Evolutionary conservation across 1,140 invertebrate species (phyloP).

Genomic region (Zaprionus vittiger): DNA sequence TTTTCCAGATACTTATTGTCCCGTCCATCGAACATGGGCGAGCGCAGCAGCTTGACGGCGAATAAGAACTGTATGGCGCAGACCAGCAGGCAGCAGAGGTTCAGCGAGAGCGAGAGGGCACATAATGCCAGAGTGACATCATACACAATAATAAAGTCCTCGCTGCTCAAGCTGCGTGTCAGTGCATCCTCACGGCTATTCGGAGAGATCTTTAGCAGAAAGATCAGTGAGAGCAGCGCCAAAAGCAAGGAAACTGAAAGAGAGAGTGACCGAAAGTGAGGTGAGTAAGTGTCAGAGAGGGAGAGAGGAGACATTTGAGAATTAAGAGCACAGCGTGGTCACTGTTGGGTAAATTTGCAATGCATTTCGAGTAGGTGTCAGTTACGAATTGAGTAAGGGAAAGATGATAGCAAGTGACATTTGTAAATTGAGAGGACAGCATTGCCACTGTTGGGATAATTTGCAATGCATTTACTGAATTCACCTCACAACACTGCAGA

Average conservation of each 20-base stretch:
- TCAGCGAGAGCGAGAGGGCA: conserved; percentile 93
- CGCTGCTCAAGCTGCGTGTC: conserved; percentile 85
- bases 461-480: too few species aligned
- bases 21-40: conserved; percentile 87
- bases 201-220: conserved; percentile 93
- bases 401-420: neutral
- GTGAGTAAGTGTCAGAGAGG: neutral
- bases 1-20: conserved; percentile 96
- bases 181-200: conserved; percentile 83
- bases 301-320: too few species aligned
- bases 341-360: too few species aligned
- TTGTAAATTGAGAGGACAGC: neutral
- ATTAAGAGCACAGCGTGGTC: too few species aligned
- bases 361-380: too few species aligned
- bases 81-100: conserved; percentile 95
- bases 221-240: conserved; percentile 92
- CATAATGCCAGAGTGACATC: conserved; percentile 95
- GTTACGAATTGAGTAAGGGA: too few species aligned
- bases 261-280: neutral
- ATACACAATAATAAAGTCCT: conserved; percentile 94
- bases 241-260: conserved; percentile 90
- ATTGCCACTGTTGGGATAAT: neutral
- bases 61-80: conserved; percentile 97
- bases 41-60: conserved; percentile 94
- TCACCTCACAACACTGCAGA: neutral